Base-by-base conservation (phyloP, 2,797 vertebrate genomes). In the Chloroceryle amazona region DNA sequence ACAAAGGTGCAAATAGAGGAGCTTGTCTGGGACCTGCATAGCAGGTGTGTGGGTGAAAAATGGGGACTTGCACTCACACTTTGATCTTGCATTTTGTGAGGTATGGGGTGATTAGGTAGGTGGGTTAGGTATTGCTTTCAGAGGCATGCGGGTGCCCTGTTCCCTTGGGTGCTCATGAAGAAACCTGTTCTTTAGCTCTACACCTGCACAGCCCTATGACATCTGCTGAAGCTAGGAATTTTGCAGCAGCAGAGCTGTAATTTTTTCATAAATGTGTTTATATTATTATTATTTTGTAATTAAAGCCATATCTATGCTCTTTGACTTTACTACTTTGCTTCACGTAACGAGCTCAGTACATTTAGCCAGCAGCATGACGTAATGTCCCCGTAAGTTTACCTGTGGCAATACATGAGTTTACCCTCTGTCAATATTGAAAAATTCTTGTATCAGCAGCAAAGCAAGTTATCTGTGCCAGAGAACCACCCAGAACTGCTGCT, bases 51-150 rank as follows among this genome's bases (percentile, higher is more conserved):
- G 28, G 54, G 18, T 81, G 28, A 76, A 33, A 57, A 55, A 29
- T 1, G 2, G 26, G 8, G 10, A 79, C 2, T 13, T 37, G 37
- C 2, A 3, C 62, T 91, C 84, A 58, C 15, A 10, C 1, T 3
- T 72, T 9, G 33, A 29, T 23, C n/a, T 63, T 58, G 57, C 44
- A 15, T 39, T 66, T 72, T 26, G 1, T 29, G 7, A 42, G 41
- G 13, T 13, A 11, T 3, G 28, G 22, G 18, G 3, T 29, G 49
- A 83, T 49, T 26, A 9, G 23, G 47, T 49, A 49, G 47, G 47
- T 49, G 25, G 47, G 47, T 49, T 26, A 26, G 47, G 22, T 49
- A 26, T 2, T 49, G 16, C 14, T 49, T 78, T 81, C 18, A 60
- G 52, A 42, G 31, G 2, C 1, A 3, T 16, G 13, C 28, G 46